Evolutionary conservation across 2,888 invertebrate species (phyloP).

Genomic region (Drosophila mayaguana): DNA sequence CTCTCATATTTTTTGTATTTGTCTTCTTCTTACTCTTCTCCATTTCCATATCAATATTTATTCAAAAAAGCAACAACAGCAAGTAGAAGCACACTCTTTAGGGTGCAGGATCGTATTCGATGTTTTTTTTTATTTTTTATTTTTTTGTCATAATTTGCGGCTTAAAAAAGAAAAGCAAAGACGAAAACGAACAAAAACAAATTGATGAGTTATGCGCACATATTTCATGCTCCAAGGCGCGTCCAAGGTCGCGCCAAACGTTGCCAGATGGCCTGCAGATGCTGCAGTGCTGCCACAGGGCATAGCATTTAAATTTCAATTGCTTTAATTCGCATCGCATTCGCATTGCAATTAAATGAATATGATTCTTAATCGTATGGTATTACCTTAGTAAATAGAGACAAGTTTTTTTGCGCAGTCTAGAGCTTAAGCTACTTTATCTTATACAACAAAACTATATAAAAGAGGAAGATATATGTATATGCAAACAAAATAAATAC

Average conservation of each 20-base stretch:
- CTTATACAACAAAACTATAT: neutral
- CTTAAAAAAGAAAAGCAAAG: slow-evolving; percentile 8
- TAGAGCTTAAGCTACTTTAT: neutral
- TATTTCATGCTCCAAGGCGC: slow-evolving; percentile 20
- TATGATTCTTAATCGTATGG: neutral
- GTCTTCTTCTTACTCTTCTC: slow-evolving; percentile 23
- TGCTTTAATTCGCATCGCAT: slow-evolving; percentile 1
- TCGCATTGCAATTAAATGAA: neutral
- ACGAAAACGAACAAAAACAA: neutral
- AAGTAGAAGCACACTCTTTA: slow-evolving; percentile 12
- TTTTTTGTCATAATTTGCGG: slow-evolving; percentile 45
- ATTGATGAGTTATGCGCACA: slow-evolving; percentile 36
- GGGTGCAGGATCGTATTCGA: slow-evolving; percentile 56
- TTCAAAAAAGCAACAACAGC: slow-evolving; percentile 22
- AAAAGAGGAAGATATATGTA: neutral
- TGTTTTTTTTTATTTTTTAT: neutral
- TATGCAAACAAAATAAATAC: neutral
- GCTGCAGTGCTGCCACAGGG: slow-evolving; percentile 12
- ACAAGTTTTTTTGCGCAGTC: neutral
- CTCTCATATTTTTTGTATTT: slow-evolving; percentile 17
- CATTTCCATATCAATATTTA: slow-evolving; percentile 65
- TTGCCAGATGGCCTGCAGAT: slow-evolving; percentile 57
- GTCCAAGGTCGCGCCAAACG: slow-evolving; percentile 48
- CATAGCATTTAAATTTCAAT: slow-evolving; percentile 3
- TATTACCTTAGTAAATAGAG: neutral